Conservation (phyloP, 2,888 invertebrate genomes). For the Acronicta aceris region DNA sequence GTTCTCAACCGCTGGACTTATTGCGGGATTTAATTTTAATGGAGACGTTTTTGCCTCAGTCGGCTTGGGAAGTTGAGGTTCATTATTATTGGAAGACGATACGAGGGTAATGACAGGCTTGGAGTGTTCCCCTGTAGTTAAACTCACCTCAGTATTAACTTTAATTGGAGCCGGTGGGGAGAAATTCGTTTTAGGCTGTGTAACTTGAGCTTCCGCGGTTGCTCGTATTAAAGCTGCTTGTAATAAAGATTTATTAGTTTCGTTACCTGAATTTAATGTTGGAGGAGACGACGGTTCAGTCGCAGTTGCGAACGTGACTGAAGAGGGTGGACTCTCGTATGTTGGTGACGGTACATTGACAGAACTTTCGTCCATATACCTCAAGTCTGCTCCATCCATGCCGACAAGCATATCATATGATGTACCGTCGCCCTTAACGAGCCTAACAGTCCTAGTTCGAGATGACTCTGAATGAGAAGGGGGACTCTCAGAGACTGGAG, state of each 20-base stretch:
- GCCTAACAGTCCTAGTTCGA: conserved; percentile 87
- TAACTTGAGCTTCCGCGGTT: conserved; percentile 88
- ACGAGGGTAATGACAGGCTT: conserved; percentile 91
- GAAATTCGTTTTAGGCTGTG: conserved; percentile 79
- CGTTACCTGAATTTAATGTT: conserved; percentile 81
- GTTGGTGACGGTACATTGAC: conserved; percentile 94
- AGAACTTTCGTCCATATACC: conserved; percentile 97
- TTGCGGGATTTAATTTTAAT: conserved; percentile 77
- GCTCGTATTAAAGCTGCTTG: conserved; percentile 93
- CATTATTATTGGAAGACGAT: conserved; percentile 84
- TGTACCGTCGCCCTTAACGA: conserved; percentile 89
- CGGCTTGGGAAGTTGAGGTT: conserved; percentile 75
- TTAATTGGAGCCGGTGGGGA: conserved; percentile 87
- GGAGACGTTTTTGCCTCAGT: conserved; percentile 78
- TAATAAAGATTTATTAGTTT: conserved; percentile 91
- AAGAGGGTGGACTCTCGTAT: conserved; percentile 93
- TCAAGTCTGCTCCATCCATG: conserved; percentile 95
- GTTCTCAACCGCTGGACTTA: conserved; percentile 83
- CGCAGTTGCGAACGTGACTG: conserved; percentile 89
- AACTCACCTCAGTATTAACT: conserved; percentile 92
- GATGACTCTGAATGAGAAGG: conserved; percentile 88
- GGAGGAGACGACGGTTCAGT: conserved; percentile 91
- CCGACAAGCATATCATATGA: conserved; percentile 94
- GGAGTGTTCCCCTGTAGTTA: conserved; percentile 89
- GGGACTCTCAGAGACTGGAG: conserved; percentile 91